Percentiles rank a stretch among this genome's conserved stretches.
phyloP scores from a whole-genome alignment of 35 echinoderm and acorn worm species.

The Strongylocentrotus purpuratus region DNA sequence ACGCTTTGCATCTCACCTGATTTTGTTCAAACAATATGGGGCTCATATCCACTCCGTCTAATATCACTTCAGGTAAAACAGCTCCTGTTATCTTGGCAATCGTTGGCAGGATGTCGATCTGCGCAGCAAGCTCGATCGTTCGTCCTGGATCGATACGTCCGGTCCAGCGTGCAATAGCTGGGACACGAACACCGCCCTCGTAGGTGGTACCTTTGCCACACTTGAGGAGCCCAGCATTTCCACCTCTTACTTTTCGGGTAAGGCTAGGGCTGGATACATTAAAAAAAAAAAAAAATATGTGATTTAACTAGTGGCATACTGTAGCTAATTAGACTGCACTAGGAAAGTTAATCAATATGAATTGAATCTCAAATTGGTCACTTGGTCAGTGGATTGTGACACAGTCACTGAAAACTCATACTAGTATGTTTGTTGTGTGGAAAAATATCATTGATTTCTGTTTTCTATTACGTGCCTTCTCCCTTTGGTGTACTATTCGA shows the following conservation, averaged over 20 bases:
- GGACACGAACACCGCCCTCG: constrained; percentile 66
- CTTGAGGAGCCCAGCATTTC: constrained; percentile 68
- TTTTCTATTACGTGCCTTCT: no score
- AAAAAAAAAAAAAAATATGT: background rate
- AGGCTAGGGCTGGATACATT: constrained; percentile 45
- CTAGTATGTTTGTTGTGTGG: no score
- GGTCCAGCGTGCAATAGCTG: constrained; percentile 64
- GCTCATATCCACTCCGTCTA: constrained; percentile 72
- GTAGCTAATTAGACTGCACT: no score
- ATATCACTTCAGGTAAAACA: constrained; percentile 37
- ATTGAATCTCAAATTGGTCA: no score
- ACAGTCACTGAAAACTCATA: no score
- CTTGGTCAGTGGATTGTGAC: no score
- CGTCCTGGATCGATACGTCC: constrained; percentile 59
- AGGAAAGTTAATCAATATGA: no score
- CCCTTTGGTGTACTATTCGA: no score
- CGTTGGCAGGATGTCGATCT: constrained; percentile 64
- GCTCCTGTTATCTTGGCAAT: constrained; percentile 62
- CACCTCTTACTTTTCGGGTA: constrained; percentile 32
- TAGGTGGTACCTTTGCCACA: constrained; percentile 81
- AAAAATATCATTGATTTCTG: no score
- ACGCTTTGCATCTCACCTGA: constrained; percentile 14
- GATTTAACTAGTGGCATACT: background rate
- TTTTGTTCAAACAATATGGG: constrained; percentile 34
- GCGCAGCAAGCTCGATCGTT: constrained; percentile 55